phyloP scores from a whole-genome alignment of 2,888 invertebrate genomes.

The Apotomis turbidana region DNA sequence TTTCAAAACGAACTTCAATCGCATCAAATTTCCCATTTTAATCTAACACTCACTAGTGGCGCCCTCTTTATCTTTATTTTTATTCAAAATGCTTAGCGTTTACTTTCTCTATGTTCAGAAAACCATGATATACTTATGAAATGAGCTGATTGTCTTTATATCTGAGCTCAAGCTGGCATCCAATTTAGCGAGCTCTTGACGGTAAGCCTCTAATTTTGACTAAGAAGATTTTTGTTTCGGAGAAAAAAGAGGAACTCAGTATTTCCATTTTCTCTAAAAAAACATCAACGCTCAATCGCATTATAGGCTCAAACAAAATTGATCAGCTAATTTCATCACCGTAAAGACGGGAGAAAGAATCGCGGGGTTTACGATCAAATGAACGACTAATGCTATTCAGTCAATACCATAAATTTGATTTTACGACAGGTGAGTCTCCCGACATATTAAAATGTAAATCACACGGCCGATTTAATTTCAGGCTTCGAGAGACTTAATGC shows the following conservation, averaged over 20 bases:
- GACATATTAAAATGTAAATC: constrained; percentile 82
- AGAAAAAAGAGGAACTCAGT: constrained; percentile 28
- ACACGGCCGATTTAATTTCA: constrained; percentile 81
- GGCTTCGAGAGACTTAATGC: constrained; percentile 73
- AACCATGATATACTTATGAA: too few species aligned
- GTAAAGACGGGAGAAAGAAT: constrained; percentile 54
- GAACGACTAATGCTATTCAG: constrained; percentile 63
- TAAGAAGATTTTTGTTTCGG: constrained; percentile 25
- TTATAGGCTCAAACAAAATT: constrained; percentile 43
- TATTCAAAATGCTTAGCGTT: too few species aligned
- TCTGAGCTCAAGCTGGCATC: constrained; percentile 17
- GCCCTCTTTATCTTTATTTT: too few species aligned
- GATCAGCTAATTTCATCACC: constrained; percentile 64
- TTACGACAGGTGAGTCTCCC: constrained; percentile 78
- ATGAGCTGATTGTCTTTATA: not conserved
- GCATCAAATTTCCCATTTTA: too few species aligned
- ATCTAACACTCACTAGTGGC: too few species aligned
- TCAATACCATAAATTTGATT: constrained; percentile 78
- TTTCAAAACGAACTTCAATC: too few species aligned
- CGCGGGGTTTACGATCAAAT: constrained; percentile 51
- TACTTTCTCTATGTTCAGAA: too few species aligned
- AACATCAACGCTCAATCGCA: constrained; percentile 43
- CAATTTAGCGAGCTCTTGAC: constrained; percentile 27
- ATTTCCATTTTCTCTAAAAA: constrained; percentile 40
- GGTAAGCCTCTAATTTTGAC: constrained; percentile 27